Conservation (phyloP, 2,797 vertebrate species). For the Gambusia yucatana region DNA sequence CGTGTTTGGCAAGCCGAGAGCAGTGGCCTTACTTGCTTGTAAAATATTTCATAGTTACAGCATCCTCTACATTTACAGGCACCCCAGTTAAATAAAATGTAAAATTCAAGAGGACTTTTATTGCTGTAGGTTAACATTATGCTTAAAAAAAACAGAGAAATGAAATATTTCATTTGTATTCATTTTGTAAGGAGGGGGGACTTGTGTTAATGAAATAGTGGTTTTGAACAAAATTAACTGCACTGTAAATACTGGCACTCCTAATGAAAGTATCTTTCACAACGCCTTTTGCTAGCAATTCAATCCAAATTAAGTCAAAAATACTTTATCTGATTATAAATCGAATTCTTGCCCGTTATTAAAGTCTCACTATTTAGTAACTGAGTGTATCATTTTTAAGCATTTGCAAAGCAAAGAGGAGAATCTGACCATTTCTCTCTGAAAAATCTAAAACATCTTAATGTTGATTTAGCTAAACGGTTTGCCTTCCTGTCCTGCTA, state of each 20-base stretch:
- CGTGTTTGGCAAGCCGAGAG: background rate
- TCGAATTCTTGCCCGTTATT: background rate
- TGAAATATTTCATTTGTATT: background rate
- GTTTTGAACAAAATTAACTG: background rate
- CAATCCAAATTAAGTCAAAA: background rate
- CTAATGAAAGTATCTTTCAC: background rate
- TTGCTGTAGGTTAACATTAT: background rate
- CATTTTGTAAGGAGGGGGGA: background rate
- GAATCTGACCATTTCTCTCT: background rate
- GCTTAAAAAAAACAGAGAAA: background rate
- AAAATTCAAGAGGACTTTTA: background rate
- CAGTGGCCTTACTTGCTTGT: background rate
- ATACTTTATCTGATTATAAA: background rate
- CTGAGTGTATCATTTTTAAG: background rate
- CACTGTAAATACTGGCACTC: background rate
- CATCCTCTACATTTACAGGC: background rate
- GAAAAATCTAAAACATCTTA: background rate
- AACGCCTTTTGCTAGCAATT: background rate
- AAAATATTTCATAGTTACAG: background rate
- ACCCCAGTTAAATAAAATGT: background rate
- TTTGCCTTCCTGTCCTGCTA: background rate
- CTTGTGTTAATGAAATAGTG: background rate
- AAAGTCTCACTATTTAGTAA: background rate
- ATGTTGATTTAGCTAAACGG: background rate
- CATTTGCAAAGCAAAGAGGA: background rate